Percentiles rank a stretch among this genome's conserved stretches.
These are phyloP conservation scores for Spinus olivaceus DNA, from an alignment of 2,797 vertebrate genomes.

Conservation along the genomic window DNA sequence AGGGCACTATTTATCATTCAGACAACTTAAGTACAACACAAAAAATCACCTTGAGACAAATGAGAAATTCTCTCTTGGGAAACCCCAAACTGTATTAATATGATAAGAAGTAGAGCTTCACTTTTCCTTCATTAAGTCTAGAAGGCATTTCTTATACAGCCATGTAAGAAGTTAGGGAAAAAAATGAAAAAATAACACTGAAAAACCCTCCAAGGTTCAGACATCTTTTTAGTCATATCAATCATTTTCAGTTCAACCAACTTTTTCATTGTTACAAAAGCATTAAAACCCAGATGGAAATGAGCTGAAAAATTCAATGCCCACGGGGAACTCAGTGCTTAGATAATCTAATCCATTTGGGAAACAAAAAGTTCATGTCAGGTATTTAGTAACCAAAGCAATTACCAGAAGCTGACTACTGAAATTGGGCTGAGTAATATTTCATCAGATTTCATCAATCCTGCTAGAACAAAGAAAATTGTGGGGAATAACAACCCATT, in stretches of 20 bases:
- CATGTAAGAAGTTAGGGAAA: background rate
- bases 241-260: slow-evolving; percentile 48
- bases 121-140: slow-evolving; percentile 70
- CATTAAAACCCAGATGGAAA: slow-evolving; percentile 57
- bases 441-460: slow-evolving; percentile 29
- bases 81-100: slow-evolving; percentile 72
- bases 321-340: slow-evolving; percentile 11
- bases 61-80: slow-evolving; percentile 65
- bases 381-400: slow-evolving; percentile 68
- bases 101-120: slow-evolving; percentile 64
- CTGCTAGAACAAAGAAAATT: background rate
- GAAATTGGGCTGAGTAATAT: slow-evolving; percentile 34
- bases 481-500: background rate
- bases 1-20: slow-evolving; percentile 75
- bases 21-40: slow-evolving; percentile 72
- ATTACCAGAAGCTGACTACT: slow-evolving; percentile 48
- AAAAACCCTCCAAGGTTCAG: slow-evolving; percentile 25
- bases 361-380: slow-evolving; percentile 45
- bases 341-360: slow-evolving; percentile 56
- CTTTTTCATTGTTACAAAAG: slow-evolving; percentile 55
- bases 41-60: slow-evolving; percentile 74
- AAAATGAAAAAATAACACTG: background rate
- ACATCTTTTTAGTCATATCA: slow-evolving; percentile 56
- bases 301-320: slow-evolving; percentile 16
- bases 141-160: slow-evolving; percentile 55